These are phyloP conservation scores for Leuciscus waleckii DNA, from an alignment of 2,797 vertebrate species.

Conservation along the genomic window DNA sequence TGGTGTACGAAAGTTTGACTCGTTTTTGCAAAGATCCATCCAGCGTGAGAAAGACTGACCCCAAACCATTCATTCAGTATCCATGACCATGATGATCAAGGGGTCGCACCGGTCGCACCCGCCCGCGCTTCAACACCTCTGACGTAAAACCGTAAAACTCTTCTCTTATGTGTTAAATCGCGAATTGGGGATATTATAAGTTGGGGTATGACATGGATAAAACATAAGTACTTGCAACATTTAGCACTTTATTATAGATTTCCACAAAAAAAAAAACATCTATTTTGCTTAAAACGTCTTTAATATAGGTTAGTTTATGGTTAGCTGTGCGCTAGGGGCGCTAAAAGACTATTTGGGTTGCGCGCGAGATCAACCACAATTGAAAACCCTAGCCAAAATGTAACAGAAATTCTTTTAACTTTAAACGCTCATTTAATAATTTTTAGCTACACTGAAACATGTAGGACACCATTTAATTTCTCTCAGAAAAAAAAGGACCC, in stretches of 20 bases:
- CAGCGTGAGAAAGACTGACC: slow-evolving; percentile 32
- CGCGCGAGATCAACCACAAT: not conserved
- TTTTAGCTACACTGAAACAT: too few relatives aligned
- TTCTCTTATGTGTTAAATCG: not conserved
- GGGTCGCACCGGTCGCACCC: not conserved
- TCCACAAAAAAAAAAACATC: not conserved
- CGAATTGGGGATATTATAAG: not conserved
- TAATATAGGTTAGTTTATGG: not conserved
- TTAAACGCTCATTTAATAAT: not conserved
- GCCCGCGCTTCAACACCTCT: not conserved
- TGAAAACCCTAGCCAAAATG: not conserved
- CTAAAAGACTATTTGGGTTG: not conserved
- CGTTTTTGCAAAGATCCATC: slow-evolving; percentile 33
- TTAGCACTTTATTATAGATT: not conserved
- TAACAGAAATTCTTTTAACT: not conserved
- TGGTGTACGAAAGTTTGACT: slow-evolving; percentile 46
- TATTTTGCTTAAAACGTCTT: not conserved
- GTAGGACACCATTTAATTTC: not conserved
- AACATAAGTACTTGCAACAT: not conserved
- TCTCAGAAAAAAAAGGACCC: too few relatives aligned
- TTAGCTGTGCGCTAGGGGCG: slow-evolving; percentile 24
- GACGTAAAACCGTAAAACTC: not conserved
- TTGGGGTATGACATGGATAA: not conserved
- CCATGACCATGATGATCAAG: slow-evolving; percentile 48
- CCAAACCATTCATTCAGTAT: slow-evolving; percentile 30